Evolutionary conservation across 2,797 vertebrate genomes (phyloP).

Genomic region (Pygocentrus nattereri): DNA sequence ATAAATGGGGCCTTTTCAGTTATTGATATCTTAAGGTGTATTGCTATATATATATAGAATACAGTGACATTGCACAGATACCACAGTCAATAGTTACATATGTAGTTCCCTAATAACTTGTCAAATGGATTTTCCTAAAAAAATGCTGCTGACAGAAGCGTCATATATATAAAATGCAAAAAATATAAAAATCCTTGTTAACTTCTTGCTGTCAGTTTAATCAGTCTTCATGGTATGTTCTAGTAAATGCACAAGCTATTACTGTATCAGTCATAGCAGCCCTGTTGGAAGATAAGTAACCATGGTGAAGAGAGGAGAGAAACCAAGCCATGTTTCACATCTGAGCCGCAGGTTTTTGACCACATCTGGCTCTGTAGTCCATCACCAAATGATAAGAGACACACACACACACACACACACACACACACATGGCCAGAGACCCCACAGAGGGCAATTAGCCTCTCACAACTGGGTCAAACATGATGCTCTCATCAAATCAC

Average conservation of each 20-base stretch:
- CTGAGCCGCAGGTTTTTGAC: slow-evolving; percentile 2
- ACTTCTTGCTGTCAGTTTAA: neutral
- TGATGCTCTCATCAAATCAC: slow-evolving; percentile 38
- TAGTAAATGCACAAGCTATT: neutral
- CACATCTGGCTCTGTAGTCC: slow-evolving; percentile 7
- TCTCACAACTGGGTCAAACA: slow-evolving; percentile 49
- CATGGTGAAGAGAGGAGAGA: neutral
- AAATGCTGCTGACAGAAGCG: slow-evolving; percentile 34
- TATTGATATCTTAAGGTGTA: slow-evolving; percentile 45
- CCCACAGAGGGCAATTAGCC: slow-evolving; percentile 31
- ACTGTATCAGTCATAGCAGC: neutral
- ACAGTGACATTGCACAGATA: slow-evolving; percentile 29
- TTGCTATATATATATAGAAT: too few relatives aligned
- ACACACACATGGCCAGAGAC: slow-evolving; percentile 30
- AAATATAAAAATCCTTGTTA: neutral
- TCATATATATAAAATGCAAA: too few relatives aligned
- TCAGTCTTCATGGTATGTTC: neutral
- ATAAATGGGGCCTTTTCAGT: slow-evolving; percentile 51
- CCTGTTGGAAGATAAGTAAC: neutral
- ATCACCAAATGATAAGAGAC: neutral
- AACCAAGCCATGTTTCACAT: neutral
- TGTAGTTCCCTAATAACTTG: slow-evolving; percentile 28
- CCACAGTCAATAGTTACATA: slow-evolving; percentile 40
- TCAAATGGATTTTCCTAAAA: slow-evolving; percentile 41
- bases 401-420: slow-evolving; percentile 1